Percentiles rank a stretch among this genome's conserved stretches.
These are phyloP conservation scores for Tryphoninae sp. DNA, from an alignment of 2,888 invertebrate species.

Conservation along the genomic window DNA sequence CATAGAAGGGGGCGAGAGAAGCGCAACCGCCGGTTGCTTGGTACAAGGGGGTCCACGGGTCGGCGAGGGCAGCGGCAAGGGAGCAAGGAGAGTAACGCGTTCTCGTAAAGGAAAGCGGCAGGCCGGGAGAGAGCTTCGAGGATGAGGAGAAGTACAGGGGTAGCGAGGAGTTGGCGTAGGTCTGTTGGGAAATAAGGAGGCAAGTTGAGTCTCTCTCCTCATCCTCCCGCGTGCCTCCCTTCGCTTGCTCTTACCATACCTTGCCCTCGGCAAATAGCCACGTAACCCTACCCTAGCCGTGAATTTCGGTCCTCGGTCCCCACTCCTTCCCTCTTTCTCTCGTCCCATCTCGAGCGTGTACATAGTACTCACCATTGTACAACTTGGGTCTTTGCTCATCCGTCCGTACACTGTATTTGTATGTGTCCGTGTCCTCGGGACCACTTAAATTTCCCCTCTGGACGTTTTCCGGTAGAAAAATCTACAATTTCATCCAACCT, in stretches of 20 bases:
- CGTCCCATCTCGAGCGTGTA: slow-evolving; percentile 36
- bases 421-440: slow-evolving; percentile 44
- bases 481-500: neutral
- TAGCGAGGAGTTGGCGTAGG: slow-evolving; percentile 71
- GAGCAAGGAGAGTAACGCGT: slow-evolving; percentile 68
- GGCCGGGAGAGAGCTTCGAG: slow-evolving; percentile 36
- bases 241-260: slow-evolving; percentile 66
- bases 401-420: slow-evolving; percentile 37
- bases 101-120: slow-evolving; percentile 63
- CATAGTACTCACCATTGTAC: slow-evolving; percentile 61
- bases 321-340: slow-evolving; percentile 55
- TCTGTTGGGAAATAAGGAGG: slow-evolving; percentile 81
- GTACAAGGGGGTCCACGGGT: slow-evolving; percentile 36
- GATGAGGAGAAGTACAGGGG: slow-evolving; percentile 64
- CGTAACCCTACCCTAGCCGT: slow-evolving; percentile 74
- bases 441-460: slow-evolving; percentile 53
- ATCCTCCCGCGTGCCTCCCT: slow-evolving; percentile 50
- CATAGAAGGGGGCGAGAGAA: slow-evolving; percentile 69
- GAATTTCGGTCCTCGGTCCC: slow-evolving; percentile 66
- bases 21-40: slow-evolving; percentile 57
- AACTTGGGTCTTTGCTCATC: slow-evolving; percentile 66
- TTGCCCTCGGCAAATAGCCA: slow-evolving; percentile 77
- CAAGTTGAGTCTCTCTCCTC: slow-evolving; percentile 73
- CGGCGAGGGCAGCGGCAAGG: neutral
- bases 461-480: slow-evolving; percentile 30